Conservation (phyloP, 2,113 vertebrate species). For the Pithys albifrons region DNA sequence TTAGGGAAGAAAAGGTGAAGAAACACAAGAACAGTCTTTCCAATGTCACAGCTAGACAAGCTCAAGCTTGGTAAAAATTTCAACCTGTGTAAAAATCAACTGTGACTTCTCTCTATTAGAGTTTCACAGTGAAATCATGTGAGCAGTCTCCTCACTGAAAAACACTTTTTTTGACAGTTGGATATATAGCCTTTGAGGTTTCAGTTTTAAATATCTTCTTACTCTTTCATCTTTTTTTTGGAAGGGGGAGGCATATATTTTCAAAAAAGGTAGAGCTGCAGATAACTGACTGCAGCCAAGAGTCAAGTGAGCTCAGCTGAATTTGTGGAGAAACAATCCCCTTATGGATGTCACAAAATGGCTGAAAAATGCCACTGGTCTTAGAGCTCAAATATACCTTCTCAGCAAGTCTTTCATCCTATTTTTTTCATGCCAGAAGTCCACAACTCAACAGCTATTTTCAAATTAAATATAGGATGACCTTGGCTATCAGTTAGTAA, state of each 20-base stretch:
- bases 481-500: not conserved
- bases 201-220: not conserved
- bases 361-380: not conserved
- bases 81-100: not conserved
- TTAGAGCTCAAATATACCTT: not conserved
- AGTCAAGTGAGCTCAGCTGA: not conserved
- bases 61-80: not conserved
- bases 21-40: not conserved
- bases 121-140: not conserved
- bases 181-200: not conserved
- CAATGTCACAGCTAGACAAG: not conserved
- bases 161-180: not conserved
- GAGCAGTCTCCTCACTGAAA: not conserved
- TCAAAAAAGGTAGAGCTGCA: not conserved
- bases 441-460: not conserved
- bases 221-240: not conserved
- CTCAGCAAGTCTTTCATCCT: not conserved
- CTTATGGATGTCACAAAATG: not conserved
- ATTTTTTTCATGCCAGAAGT: not conserved
- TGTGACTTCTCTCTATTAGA: not conserved
- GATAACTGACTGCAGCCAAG: not conserved
- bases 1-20: not conserved
- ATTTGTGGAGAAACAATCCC: not conserved
- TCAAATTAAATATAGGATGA: not conserved
- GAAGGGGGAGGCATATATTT: accelerated